These are phyloP conservation scores for Chrysolophus pictus DNA, from an alignment of 2,797 vertebrate species.

Conservation along the genomic window DNA sequence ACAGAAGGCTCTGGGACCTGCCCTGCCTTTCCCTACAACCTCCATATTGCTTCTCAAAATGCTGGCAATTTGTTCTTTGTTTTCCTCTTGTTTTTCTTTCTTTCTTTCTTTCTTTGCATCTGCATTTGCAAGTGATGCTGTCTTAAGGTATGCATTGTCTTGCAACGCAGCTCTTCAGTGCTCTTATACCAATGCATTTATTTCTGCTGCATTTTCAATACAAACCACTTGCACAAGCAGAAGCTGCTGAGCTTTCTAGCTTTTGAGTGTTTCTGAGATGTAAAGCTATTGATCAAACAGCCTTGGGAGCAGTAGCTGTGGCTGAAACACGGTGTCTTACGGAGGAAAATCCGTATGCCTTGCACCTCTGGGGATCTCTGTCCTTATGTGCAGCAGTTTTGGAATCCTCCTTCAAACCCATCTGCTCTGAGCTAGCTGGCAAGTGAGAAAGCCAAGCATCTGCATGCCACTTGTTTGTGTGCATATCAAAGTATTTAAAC, in stretches of 20 bases:
- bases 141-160: neutral
- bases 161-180: neutral
- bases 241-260: neutral
- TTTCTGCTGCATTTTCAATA: neutral
- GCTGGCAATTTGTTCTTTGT: neutral
- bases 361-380: slow-evolving; percentile 38
- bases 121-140: neutral
- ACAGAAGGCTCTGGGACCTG: neutral
- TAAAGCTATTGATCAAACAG: slow-evolving; percentile 30
- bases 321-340: neutral
- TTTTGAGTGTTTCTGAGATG: neutral
- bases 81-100: neutral
- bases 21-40: neutral
- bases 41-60: neutral
- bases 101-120: neutral
- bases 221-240: neutral
- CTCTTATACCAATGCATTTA: neutral
- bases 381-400: slow-evolving; percentile 45
- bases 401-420: slow-evolving; percentile 36
- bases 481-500: slow-evolving; percentile 12
- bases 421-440: slow-evolving; percentile 37
- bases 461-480: slow-evolving; percentile 54
- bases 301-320: neutral
- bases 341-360: slow-evolving; percentile 21
- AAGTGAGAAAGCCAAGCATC: slow-evolving; percentile 50